These are phyloP conservation scores for Hippocampus mohnikei DNA, from an alignment of 2,113 vertebrate genomes.

Conservation along the genomic window DNA sequence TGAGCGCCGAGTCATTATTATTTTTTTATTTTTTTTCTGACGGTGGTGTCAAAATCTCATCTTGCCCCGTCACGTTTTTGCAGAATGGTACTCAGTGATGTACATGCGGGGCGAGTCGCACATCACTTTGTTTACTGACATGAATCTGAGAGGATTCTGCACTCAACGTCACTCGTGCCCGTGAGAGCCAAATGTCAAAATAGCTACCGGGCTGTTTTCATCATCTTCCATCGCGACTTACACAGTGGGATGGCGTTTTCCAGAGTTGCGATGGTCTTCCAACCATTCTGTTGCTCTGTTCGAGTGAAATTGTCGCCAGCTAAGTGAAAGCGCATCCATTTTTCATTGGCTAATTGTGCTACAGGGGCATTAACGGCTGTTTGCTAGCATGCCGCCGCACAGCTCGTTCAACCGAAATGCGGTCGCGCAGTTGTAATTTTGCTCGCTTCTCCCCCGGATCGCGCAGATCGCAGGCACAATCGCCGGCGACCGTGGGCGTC, in stretches of 20 bases:
- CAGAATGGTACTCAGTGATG: background rate
- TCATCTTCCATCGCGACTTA: background rate
- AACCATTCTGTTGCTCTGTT: background rate
- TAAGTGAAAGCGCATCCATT: background rate
- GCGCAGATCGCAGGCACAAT: background rate
- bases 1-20: background rate
- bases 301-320: background rate
- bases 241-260: background rate
- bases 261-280: background rate
- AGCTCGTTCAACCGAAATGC: background rate
- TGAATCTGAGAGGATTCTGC: background rate
- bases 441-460: background rate
- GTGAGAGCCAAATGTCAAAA: conserved; percentile 8
- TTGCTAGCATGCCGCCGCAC: background rate
- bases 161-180: background rate
- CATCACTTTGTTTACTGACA: background rate
- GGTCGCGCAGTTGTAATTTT: background rate
- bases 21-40: background rate
- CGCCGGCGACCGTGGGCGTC: background rate
- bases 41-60: conserved; percentile 3
- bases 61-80: conserved; percentile 7
- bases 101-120: background rate
- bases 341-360: background rate
- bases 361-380: background rate
- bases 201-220: background rate